Percentiles rank a stretch among this genome's conserved stretches.
Conservation (phyloP, 2,113 vertebrate species). For the Neotoma lepida region DNA sequence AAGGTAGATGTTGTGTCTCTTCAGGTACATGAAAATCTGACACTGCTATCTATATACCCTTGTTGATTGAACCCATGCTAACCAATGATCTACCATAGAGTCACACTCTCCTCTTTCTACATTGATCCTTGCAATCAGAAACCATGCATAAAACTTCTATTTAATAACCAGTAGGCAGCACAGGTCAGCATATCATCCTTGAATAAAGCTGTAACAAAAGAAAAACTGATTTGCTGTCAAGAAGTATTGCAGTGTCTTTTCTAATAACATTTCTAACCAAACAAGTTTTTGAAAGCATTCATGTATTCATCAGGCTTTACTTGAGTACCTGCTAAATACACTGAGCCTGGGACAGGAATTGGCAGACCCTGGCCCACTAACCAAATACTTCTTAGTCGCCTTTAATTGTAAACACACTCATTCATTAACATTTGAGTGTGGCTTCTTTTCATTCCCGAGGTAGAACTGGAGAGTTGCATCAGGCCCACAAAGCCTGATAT, state of each 20-base stretch:
- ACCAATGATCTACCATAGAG: neutral
- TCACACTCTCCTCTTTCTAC: neutral
- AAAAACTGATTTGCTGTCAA: neutral
- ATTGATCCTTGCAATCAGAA: neutral
- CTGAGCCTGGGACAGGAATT: neutral
- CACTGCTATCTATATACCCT: neutral
- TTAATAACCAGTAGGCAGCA: neutral
- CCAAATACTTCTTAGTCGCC: neutral
- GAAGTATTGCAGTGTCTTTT: neutral
- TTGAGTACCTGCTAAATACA: neutral
- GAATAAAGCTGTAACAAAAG: neutral
- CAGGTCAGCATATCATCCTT: neutral
- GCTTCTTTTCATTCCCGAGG: neutral
- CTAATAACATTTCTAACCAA: neutral
- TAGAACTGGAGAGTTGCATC: neutral
- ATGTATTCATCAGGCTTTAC: neutral
- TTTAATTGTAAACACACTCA: neutral
- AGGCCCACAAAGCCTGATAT: neutral
- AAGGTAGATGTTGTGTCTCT: neutral
- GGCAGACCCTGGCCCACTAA: neutral
- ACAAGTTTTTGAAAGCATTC: neutral
- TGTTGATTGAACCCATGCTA: neutral
- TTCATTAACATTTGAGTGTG: neutral
- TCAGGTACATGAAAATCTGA: neutral
- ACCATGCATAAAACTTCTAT: neutral